Evolutionary conservation across 1,140 invertebrate species (phyloP), one percentile per base, ranked within the genome.

Genomic region (Portunus trituberculatus): DNA sequence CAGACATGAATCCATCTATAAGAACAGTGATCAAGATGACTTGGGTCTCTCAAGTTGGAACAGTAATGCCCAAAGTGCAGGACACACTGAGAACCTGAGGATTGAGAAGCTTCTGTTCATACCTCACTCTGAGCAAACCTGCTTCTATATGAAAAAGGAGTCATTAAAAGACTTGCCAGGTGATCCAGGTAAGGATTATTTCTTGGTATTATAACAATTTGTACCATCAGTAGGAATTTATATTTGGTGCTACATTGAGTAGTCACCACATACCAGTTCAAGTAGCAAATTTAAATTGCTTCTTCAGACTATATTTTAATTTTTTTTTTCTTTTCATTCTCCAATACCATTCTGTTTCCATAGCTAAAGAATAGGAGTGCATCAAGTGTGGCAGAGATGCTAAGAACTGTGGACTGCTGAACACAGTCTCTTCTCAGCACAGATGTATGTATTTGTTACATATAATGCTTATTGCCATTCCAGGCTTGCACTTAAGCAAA

Each of bases 101-200:
- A 45, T 95, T 4, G 91, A 93, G 32, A 93, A 86, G 32, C 48
- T 95, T 3, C 93, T 89, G 94, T 95, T 95, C 76, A 95, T 95
- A 28, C 94, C 94, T 12, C 84, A 92, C 32, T 89, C 91, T 29
- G 94, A 95, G 67, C 94, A 95, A 28, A 92, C 91, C 39, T n/a
- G 59, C n/a, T 89, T 88, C 0, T 95, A 95, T 29, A 92, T 88
- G 52, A 95, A 95, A 48, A 95, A 92, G 84, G 94, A 95, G 39
- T 52, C 92, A 28, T 89, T 91, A 20, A 95, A 67, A 93, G 28
- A 76, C 29, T 67, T 93, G n/a, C 67, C 92, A 20, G 92, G 52
- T 92, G 48, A 92, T 89, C 90, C 91, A 45, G 91, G 94, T 95
- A 29, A 92, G 94, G 83, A 84, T 86, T 46, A 7, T 10, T 10